Evolutionary conservation across 1,140 invertebrate genomes (phyloP).

Genomic region (Bombus pyrosoma): DNA sequence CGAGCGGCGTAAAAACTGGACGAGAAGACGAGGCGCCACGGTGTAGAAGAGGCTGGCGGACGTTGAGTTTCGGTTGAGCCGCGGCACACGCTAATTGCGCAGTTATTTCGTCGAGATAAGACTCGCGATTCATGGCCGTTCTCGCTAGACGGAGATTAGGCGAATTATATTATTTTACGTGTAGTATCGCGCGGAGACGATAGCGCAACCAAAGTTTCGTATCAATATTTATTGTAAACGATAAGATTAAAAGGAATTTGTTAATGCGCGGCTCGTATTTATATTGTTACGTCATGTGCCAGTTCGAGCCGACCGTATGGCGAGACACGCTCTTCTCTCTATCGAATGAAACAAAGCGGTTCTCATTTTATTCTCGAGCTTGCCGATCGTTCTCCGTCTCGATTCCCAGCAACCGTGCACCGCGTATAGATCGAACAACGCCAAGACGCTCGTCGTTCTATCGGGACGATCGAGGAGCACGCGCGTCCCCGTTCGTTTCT

Average conservation of each 20-base stretch:
- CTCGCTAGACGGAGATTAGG: slow-evolving; percentile 67
- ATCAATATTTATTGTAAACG: slow-evolving; percentile 79
- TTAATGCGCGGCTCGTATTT: slow-evolving; percentile 74
- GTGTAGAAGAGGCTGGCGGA: neutral
- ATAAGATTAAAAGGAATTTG: slow-evolving; percentile 79
- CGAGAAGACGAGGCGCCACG: neutral
- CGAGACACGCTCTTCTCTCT: slow-evolving; percentile 46
- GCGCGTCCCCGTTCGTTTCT: neutral
- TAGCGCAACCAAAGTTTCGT: slow-evolving; percentile 74
- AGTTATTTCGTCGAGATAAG: slow-evolving; percentile 75
- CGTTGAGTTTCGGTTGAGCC: slow-evolving; percentile 52
- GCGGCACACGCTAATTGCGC: slow-evolving; percentile 67
- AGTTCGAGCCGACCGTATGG: slow-evolving; percentile 56
- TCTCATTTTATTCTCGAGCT: slow-evolving; percentile 53
- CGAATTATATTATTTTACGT: slow-evolving; percentile 76
- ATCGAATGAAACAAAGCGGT: slow-evolving; percentile 72
- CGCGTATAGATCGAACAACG: too few relatives aligned
- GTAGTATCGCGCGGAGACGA: slow-evolving; percentile 59
- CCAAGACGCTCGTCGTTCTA: neutral
- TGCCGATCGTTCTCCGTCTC: neutral
- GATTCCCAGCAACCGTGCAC: too few relatives aligned
- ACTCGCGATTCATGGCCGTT: slow-evolving; percentile 48
- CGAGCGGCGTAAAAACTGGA: too few relatives aligned
- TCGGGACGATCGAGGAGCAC: neutral
- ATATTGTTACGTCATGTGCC: slow-evolving; percentile 77